These are phyloP conservation scores for Mustela erminea DNA, from an alignment of 2,797 vertebrate genomes.

Conservation along the genomic window DNA sequence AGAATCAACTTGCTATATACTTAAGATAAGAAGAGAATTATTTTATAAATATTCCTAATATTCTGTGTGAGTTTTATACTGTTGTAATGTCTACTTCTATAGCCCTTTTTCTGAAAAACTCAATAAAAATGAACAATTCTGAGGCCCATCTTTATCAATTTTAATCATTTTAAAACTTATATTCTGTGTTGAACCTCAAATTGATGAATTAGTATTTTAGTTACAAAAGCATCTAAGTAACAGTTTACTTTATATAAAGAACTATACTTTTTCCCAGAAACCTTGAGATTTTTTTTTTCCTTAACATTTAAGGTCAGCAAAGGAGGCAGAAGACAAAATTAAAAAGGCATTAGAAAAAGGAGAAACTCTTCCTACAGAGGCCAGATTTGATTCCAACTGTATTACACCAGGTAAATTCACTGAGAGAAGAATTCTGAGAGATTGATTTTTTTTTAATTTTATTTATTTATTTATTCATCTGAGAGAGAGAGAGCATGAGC, in stretches of 20 bases:
- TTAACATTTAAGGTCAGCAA: constrained; percentile 93
- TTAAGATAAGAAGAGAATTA: constrained; percentile 27
- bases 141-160: constrained; percentile 16
- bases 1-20: constrained; percentile 33
- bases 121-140: constrained; percentile 18
- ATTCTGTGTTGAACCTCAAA: constrained; percentile 46
- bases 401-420: constrained; percentile 95
- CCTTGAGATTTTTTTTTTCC: neutral
- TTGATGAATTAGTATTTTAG: constrained; percentile 58
- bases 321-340: constrained; percentile 99
- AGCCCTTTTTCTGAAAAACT: constrained; percentile 6
- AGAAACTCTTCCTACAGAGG: constrained; percentile 96
- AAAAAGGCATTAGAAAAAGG: constrained; percentile 99
- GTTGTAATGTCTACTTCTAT: neutral
- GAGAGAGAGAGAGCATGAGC: neutral
- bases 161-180: constrained; percentile 53
- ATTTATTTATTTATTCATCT: neutral
- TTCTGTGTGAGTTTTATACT: constrained; percentile 36
- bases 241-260: constrained; percentile 15
- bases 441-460: neutral
- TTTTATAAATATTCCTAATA: neutral
- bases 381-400: constrained; percentile 99
- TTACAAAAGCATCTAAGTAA: constrained; percentile 41
- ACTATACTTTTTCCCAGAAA: constrained; percentile 33
- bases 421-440: constrained; percentile 32